These are phyloP conservation scores for Prinia subflava DNA, from an alignment of 2,113 vertebrate species.

Conservation along the genomic window DNA sequence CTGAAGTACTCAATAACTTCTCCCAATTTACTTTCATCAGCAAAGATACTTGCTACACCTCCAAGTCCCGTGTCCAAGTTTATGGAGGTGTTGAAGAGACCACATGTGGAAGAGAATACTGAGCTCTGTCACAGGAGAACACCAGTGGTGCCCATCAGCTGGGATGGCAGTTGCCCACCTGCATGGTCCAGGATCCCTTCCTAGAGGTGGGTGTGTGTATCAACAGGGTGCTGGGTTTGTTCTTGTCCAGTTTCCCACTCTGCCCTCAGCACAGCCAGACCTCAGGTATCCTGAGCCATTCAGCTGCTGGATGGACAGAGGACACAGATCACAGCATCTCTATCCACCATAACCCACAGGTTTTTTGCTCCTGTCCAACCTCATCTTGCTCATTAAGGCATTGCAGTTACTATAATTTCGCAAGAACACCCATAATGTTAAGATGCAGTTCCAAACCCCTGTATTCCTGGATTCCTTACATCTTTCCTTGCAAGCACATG, in stretches of 20 bases:
- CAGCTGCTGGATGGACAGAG: neutral
- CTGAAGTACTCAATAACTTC: neutral
- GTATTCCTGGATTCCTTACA: neutral
- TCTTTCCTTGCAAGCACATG: neutral
- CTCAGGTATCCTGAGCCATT: neutral
- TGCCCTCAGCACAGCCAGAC: fast-evolving
- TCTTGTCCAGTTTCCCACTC: neutral
- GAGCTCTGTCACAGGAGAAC: neutral
- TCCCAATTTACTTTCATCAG: neutral
- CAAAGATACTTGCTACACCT: neutral
- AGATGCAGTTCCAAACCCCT: neutral
- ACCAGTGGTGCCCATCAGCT: neutral
- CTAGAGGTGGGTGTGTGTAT: neutral
- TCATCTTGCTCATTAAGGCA: neutral
- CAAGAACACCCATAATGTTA: neutral
- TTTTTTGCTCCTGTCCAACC: neutral
- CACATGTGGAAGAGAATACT: neutral
- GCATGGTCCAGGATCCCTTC: neutral
- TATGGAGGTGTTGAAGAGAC: neutral
- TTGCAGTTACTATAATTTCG: neutral
- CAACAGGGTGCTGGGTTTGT: neutral
- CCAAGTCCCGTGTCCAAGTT: fast-evolving
- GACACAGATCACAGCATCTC: neutral
- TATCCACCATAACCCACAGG: neutral
- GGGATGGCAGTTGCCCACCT: neutral